phyloP scores from a whole-genome alignment of 2,113 vertebrate genomes.

The Ariopsis seemanni region DNA sequence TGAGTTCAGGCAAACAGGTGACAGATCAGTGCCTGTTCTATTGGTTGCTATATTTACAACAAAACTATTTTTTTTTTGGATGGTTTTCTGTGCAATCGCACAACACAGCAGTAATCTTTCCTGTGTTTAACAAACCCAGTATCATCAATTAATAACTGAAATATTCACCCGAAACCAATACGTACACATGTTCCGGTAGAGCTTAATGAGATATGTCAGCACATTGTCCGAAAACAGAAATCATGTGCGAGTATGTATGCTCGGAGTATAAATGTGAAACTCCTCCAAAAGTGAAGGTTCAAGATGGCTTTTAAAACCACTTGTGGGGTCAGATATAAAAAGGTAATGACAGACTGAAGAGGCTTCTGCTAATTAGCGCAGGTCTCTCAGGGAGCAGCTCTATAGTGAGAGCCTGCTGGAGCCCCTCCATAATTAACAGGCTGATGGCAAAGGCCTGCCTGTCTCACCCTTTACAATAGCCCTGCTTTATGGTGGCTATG shows the following conservation, averaged over 20 bases:
- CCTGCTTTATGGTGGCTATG: slow-evolving; percentile 23
- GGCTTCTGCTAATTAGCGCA: slow-evolving; percentile 74
- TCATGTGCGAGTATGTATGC: background rate
- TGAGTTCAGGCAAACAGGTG: slow-evolving; percentile 31
- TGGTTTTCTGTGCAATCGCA: background rate
- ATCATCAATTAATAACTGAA: background rate
- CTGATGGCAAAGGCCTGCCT: slow-evolving; percentile 55
- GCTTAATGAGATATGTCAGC: background rate
- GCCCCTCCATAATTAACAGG: slow-evolving; percentile 69
- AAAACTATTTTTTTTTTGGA: background rate
- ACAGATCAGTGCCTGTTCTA: slow-evolving; percentile 13
- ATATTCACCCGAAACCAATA: background rate
- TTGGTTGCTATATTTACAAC: slow-evolving; percentile 15
- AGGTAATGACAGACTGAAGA: slow-evolving; percentile 77
- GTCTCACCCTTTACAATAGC: slow-evolving; percentile 24
- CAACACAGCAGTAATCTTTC: background rate
- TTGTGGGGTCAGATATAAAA: slow-evolving; percentile 69
- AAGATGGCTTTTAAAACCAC: slow-evolving; percentile 18
- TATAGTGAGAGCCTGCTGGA: slow-evolving; percentile 62
- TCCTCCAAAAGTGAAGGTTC: background rate
- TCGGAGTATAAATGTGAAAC: background rate
- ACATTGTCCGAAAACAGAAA: background rate
- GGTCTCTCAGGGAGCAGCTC: slow-evolving; percentile 71
- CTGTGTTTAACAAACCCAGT: background rate
- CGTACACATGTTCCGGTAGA: background rate